Conservation (phyloP, 2,888 invertebrate species). For the Lacanobia oleracea region DNA sequence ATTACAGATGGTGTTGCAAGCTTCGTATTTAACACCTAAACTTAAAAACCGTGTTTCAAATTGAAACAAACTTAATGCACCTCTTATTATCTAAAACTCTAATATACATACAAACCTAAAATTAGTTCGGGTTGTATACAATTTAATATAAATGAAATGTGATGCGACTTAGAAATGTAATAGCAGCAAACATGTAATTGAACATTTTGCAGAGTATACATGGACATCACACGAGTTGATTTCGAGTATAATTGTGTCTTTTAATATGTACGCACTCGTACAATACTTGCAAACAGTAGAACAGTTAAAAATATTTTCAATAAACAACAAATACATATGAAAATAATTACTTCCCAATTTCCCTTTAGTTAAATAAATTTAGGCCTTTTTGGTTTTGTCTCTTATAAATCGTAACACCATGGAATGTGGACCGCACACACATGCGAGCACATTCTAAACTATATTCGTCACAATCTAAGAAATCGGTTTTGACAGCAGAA, state of each 20-base stretch:
- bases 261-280: conserved; percentile 38
- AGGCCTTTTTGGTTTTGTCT: conserved; percentile 27
- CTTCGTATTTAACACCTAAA: conserved; percentile 70
- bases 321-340: conserved; percentile 29
- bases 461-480: too few species aligned
- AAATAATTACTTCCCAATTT: conserved; percentile 16
- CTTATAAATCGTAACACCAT: conserved; percentile 31
- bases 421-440: conserved; percentile 49
- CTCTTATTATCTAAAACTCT: conserved; percentile 83
- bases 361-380: conserved; percentile 36
- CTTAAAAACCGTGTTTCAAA: conserved; percentile 74
- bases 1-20: conserved; percentile 67
- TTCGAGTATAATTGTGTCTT: conserved; percentile 45
- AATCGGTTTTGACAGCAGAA: too few species aligned
- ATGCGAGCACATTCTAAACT: conserved; percentile 29
- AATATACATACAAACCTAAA: conserved; percentile 86
- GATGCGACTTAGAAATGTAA: conserved; percentile 64
- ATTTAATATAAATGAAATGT: conserved; percentile 56
- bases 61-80: conserved; percentile 82
- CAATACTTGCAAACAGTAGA: conserved; percentile 1
- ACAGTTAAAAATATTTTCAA: conserved; percentile 28
- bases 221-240: conserved; percentile 20
- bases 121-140: conserved; percentile 71
- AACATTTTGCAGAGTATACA: conserved; percentile 24
- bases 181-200: conserved; percentile 27